Conservation (phyloP, 92 coral and sea anemone species). For the Phymanthus crucifer region DNA sequence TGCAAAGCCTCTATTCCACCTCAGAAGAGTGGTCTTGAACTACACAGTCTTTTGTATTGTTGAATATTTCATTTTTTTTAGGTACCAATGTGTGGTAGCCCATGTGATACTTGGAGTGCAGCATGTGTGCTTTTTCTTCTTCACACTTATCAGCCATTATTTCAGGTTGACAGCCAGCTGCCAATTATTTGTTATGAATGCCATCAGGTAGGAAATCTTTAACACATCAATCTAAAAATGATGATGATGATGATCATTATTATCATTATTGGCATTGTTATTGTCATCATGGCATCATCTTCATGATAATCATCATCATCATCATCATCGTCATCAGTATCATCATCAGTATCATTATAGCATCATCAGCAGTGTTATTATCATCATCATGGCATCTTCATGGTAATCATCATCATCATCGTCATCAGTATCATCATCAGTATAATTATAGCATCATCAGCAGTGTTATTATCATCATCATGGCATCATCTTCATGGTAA, state of each 20-base stretch:
- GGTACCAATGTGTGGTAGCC: constrained; percentile 47
- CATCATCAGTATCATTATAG: too few relatives aligned
- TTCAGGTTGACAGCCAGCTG: constrained; percentile 22
- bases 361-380: too few relatives aligned
- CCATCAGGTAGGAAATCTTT: constrained; percentile 36
- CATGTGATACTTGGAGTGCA: constrained; percentile 85
- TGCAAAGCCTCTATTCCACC: too few relatives aligned
- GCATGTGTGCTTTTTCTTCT: constrained; percentile 76
- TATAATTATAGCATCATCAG: too few relatives aligned
- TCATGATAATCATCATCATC: not conserved
- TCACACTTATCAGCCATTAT: constrained; percentile 51
- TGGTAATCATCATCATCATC: too few relatives aligned
- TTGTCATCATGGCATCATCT: not conserved
- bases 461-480: too few relatives aligned
- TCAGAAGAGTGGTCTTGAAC: too few relatives aligned
- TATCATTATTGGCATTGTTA: not conserved
- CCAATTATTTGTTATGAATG: constrained; percentile 53
- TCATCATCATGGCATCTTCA: too few relatives aligned
- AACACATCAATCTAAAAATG: not conserved
- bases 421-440: too few relatives aligned
- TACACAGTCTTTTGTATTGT: not conserved
- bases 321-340: not conserved
- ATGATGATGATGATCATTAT: not conserved
- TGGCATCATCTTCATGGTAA: not conserved
- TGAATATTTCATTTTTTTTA: not conserved